Evolutionary conservation across 2,113 vertebrate species (phyloP).

Genomic region (Chrysemys picta): DNA sequence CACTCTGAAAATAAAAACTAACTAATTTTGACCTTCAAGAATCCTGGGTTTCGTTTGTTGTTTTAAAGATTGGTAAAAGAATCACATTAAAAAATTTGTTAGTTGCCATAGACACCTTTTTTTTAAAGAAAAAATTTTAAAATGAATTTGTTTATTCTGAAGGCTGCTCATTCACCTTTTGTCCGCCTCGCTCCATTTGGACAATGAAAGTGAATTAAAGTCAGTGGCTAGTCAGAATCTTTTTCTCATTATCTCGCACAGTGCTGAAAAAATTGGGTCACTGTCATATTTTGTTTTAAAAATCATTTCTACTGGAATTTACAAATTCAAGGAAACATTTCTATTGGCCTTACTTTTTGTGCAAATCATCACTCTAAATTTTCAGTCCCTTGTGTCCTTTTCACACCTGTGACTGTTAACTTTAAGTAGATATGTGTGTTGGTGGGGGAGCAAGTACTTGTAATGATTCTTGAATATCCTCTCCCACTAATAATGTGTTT

Average conservation of each 20-base stretch:
- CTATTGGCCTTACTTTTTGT: constrained; percentile 10
- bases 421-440: not conserved
- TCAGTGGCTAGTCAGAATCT: constrained; percentile 34
- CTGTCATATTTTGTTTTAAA: not conserved
- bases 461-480: not conserved
- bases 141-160: constrained; percentile 16
- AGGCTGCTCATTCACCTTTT: constrained; percentile 36
- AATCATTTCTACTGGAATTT: constrained; percentile 52
- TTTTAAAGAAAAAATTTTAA: not conserved
- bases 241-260: constrained; percentile 34
- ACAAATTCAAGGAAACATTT: constrained; percentile 44
- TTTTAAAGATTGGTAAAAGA: not conserved
- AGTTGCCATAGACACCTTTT: not conserved
- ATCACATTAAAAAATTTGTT: not conserved
- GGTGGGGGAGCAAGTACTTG: not conserved
- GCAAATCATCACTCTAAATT: not conserved
- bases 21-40: not conserved
- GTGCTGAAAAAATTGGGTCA: constrained; percentile 27
- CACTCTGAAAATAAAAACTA: not conserved
- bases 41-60: not conserved
- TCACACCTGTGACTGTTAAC: not conserved
- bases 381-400: not conserved
- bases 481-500: not conserved
- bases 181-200: constrained; percentile 10
- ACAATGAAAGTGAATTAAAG: constrained; percentile 51